A percentile compares a stretch with the other conserved stretches of the same genome.
Evolutionary conservation across 2,888 invertebrate genomes (phyloP).

Genomic region (Agrotis ipsilon): DNA sequence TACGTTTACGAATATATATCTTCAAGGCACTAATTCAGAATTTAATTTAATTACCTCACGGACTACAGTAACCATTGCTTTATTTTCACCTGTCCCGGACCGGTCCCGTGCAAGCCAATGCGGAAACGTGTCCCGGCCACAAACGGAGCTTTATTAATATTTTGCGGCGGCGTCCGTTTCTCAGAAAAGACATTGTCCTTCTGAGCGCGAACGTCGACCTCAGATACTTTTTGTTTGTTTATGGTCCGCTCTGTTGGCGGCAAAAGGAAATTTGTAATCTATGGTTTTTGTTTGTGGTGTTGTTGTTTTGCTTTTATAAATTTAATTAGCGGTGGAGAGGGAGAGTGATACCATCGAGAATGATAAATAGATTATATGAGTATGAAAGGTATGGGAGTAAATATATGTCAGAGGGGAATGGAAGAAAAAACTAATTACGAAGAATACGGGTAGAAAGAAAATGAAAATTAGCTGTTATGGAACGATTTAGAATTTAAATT

Average conservation of each 20-base stretch:
- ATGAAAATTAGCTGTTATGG: too few relatives aligned
- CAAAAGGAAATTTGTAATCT: constrained; percentile 62
- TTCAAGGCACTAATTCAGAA: not conserved
- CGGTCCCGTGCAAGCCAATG: constrained; percentile 58
- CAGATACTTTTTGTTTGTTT: constrained; percentile 76
- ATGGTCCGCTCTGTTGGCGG: constrained; percentile 62
- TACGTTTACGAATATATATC: not conserved
- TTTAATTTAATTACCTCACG: constrained; percentile 29
- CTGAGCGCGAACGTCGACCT: constrained; percentile 80
- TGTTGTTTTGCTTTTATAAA: constrained; percentile 21
- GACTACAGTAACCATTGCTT: constrained; percentile 33
- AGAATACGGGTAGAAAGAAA: too few relatives aligned
- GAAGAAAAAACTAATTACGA: too few relatives aligned
- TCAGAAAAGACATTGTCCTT: constrained; percentile 86
- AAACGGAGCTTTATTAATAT: constrained; percentile 77
- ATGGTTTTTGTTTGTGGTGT: constrained; percentile 44
- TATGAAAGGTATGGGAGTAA: too few relatives aligned
- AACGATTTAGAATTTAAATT: too few relatives aligned
- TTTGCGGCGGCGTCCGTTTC: constrained; percentile 79
- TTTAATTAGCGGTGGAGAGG: constrained; percentile 6
- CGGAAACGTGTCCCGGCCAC: constrained; percentile 75
- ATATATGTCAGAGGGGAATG: too few relatives aligned
- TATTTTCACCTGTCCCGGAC: constrained; percentile 58
- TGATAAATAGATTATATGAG: too few relatives aligned
- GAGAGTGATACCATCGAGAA: too few relatives aligned